These are phyloP conservation scores for Spodoptera litura DNA, from an alignment of 1,140 invertebrate species.

Conservation along the genomic window DNA sequence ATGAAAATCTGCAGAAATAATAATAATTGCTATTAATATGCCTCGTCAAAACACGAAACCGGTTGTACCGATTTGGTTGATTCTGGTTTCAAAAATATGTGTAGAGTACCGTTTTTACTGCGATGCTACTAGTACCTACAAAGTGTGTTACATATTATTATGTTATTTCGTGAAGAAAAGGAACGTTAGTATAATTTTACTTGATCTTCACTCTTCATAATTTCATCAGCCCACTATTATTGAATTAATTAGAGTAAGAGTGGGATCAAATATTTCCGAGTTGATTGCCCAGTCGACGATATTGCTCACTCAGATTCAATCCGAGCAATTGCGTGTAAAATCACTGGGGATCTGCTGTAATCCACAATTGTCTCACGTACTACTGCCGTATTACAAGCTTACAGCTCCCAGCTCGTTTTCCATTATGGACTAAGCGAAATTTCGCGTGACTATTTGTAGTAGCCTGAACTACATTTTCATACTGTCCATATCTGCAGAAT, in stretches of 20 bases:
- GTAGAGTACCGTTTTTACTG: no score
- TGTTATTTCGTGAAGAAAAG: no score
- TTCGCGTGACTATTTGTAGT: slow-evolving; percentile 10
- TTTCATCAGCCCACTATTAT: no score
- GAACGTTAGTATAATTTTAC: no score
- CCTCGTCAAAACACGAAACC: no score
- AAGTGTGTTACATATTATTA: no score
- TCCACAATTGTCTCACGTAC: slow-evolving; percentile 38
- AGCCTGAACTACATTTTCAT: background rate
- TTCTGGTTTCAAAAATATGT: background rate
- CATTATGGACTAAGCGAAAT: slow-evolving; percentile 33
- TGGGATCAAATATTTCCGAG: background rate
- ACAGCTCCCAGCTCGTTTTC: slow-evolving; percentile 34
- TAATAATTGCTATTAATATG: no score
- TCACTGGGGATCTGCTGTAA: slow-evolving; percentile 3
- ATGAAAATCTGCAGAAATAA: no score
- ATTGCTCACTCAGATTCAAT: slow-evolving; percentile 33
- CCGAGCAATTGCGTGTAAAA: slow-evolving; percentile 39
- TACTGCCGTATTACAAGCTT: slow-evolving; percentile 31
- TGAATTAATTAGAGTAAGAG: background rate
- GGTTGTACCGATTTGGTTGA: no score
- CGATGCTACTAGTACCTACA: background rate
- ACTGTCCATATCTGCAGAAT: background rate
- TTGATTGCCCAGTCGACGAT: slow-evolving; percentile 12
- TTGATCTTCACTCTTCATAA: background rate